Evolutionary conservation across 2,888 invertebrate genomes (phyloP), one percentile per base, ranked within the genome.

Genomic region (Creontiades dilutus): DNA sequence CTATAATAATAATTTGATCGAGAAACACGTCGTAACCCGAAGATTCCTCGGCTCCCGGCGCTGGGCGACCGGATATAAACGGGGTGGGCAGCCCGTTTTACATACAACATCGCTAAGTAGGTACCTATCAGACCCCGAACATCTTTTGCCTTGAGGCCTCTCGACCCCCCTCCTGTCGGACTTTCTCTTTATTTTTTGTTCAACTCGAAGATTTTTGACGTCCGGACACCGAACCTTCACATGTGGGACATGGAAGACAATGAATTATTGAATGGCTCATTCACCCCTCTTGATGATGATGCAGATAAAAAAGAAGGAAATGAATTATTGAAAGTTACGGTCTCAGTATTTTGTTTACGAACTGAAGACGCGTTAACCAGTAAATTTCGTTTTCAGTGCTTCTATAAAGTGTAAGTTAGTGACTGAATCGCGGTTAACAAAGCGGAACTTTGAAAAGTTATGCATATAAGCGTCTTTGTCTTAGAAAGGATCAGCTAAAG

Each of bases 101-200:
- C 82, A 82, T 82, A 82, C 82, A 82, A 82, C 82, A 82, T 82
- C 82, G 82, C 82, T 82, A 82, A 82, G 82, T 82, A 82, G 82
- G 82, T 52, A 37, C 37, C 37, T 37, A 82, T 82, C 82, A 82
- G 82, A 82, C 52, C 52, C n/a, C 19, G 7, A 82, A 82, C 52
- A 82, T 82, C 82, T 82, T 52, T n/a, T 48, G 82, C 82, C 82
- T 48, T 19, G 2, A 23, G 82, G 82, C 52, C 27, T 68, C 27
- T 7, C 37, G 3, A 2, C 37, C 7, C 37, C 7, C 37, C 37
- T 37, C 23, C 23, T 0, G 23, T 4, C 23, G 0, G 23, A 68
- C 23, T 68, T 68, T 68, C 23, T 11, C 23, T 13, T 37, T 37
- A 12, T 68, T 68, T 68, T 68, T 68, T 68, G 61, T 61, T 61